phyloP scores from a whole-genome alignment of 2,113 vertebrate genomes.

The Amphiprion ocellaris region DNA sequence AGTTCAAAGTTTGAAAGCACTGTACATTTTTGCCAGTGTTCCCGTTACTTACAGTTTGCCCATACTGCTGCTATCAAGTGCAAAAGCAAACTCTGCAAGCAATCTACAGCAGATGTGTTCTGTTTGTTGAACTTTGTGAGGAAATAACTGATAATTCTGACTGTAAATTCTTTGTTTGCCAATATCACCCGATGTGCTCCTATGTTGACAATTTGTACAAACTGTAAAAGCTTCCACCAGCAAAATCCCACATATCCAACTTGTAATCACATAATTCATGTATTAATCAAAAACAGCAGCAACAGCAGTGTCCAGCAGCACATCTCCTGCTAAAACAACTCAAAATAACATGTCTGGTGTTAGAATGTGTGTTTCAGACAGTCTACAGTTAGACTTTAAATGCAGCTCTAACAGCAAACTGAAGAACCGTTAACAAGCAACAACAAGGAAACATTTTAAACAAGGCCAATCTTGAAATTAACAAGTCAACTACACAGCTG shows the following conservation, averaged over 20 bases:
- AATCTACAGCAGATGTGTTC: too few species aligned
- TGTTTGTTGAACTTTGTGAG: background rate
- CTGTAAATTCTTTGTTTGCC: background rate
- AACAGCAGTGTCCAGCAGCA: background rate
- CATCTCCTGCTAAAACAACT: background rate
- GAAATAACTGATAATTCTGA: constrained; percentile 5
- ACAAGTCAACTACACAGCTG: background rate
- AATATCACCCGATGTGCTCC: background rate
- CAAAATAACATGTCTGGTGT: background rate
- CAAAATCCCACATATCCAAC: constrained; percentile 10
- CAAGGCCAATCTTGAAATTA: background rate
- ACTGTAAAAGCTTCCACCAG: constrained; percentile 1
- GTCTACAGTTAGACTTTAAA: background rate
- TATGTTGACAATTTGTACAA: background rate
- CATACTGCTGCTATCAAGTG: too few species aligned
- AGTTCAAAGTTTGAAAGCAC: too few species aligned
- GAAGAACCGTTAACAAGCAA: background rate
- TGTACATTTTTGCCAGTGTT: too few species aligned
- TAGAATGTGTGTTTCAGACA: background rate
- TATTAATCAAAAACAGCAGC: background rate
- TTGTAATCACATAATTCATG: background rate
- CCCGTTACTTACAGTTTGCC: too few species aligned
- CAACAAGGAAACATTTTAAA: background rate
- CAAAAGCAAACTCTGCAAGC: too few species aligned
- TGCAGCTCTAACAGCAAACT: background rate